Percentiles rank a stretch among this genome's conserved stretches.
Evolutionary conservation across 2,113 vertebrate genomes (phyloP).

Genomic region (Trachemys scripta): DNA sequence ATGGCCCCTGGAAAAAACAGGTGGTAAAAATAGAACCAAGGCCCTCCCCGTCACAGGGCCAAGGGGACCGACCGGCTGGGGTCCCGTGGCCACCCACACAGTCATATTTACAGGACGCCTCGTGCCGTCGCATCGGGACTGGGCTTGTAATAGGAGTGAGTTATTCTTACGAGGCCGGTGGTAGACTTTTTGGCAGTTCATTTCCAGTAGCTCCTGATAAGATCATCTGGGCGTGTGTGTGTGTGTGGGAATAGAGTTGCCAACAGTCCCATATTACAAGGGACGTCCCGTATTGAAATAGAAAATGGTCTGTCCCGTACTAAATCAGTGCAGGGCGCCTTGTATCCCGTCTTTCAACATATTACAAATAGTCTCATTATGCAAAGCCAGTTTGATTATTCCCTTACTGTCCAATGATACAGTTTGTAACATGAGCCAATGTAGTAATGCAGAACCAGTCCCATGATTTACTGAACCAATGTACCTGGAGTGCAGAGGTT

Average conservation of each 20-base stretch:
- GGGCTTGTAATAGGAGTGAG: neutral
- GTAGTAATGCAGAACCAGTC: neutral
- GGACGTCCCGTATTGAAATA: neutral
- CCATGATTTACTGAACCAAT: neutral
- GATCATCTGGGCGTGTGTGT: slow-evolving; percentile 2
- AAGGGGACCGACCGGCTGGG: slow-evolving; percentile 14
- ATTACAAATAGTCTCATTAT: neutral
- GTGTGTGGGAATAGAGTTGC: neutral
- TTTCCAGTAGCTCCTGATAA: slow-evolving; percentile 53
- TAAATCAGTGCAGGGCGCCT: neutral
- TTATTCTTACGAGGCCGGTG: slow-evolving; percentile 42
- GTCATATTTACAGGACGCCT: neutral
- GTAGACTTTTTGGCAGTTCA: neutral
- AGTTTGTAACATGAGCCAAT: neutral
- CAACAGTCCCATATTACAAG: neutral
- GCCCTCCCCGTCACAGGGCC: slow-evolving; percentile 15
- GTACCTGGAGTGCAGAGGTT: neutral
- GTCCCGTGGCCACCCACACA: slow-evolving; percentile 37
- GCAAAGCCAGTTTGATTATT: neutral
- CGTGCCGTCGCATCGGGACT: neutral
- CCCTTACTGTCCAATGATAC: neutral
- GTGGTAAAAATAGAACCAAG: slow-evolving; percentile 84
- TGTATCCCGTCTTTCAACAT: neutral
- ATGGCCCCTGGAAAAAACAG: slow-evolving; percentile 86
- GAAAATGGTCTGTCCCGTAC: neutral